These are phyloP conservation scores for Drosophila navojoa DNA, from an alignment of 1,140 invertebrate genomes.

Conservation along the genomic window DNA sequence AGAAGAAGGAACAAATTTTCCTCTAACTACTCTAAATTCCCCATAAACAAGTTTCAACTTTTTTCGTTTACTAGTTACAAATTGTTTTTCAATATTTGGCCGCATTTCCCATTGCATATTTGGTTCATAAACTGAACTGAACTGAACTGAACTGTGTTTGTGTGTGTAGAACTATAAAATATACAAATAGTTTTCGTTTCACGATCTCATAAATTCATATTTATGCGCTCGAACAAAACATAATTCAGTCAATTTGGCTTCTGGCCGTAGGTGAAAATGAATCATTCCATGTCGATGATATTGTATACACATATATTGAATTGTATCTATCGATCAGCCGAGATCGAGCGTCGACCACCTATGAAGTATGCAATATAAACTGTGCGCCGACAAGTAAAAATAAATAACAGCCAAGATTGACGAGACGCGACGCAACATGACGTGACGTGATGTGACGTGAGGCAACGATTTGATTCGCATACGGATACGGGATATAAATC, in stretches of 20 bases:
- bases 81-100: conserved; percentile 17
- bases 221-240: conserved; percentile 53
- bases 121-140: conserved; percentile 8
- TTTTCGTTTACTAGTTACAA: no score
- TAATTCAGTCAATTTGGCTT: conserved; percentile 48
- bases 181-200: conserved; percentile 29
- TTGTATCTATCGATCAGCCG: conserved; percentile 36
- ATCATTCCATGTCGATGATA: conserved; percentile 33
- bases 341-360: conserved; percentile 63
- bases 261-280: conserved; percentile 22
- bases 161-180: conserved; percentile 9
- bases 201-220: conserved; percentile 28
- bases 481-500: conserved; percentile 67
- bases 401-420: conserved; percentile 52
- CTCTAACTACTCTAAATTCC: no score
- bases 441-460: conserved; percentile 2
- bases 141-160: neutral
- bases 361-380: conserved; percentile 81
- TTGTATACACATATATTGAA: conserved; percentile 37
- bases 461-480: conserved; percentile 38
- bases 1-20: no score
- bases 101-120: conserved; percentile 24
- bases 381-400: conserved; percentile 65
- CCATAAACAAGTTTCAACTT: no score
- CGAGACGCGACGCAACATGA: conserved; percentile 1